These are phyloP conservation scores for Alligator mississippiensis DNA, from an alignment of 2,113 vertebrate genomes.

Conservation along the genomic window DNA sequence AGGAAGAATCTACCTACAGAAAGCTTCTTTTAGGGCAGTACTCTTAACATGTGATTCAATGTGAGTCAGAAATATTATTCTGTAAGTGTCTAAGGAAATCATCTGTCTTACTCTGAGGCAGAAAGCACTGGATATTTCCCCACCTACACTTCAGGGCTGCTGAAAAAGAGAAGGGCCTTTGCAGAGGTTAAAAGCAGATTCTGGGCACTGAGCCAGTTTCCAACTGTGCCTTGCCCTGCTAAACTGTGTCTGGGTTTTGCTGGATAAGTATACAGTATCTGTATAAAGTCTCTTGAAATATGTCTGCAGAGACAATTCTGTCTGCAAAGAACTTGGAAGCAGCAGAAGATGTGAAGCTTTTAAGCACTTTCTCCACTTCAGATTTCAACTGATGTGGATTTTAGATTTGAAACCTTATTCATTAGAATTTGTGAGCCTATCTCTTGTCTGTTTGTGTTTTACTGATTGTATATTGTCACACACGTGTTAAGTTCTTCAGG, in stretches of 20 bases:
- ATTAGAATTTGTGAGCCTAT: background rate
- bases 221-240: slow-evolving; percentile 22
- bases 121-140: background rate
- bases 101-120: background rate
- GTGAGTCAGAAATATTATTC: background rate
- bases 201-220: slow-evolving; percentile 47
- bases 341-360: background rate
- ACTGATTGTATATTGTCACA: background rate
- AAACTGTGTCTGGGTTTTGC: slow-evolving; percentile 39
- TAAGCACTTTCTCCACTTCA: background rate
- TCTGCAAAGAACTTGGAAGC: background rate
- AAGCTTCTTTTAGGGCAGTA: background rate
- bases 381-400: background rate
- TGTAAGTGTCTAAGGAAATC: background rate
- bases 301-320: background rate
- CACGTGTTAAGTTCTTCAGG: background rate
- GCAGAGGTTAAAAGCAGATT: slow-evolving; percentile 44
- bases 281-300: slow-evolving; percentile 29
- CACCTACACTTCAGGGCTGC: background rate
- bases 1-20: background rate
- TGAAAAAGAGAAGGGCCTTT: slow-evolving; percentile 2
- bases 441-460: background rate
- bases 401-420: background rate
- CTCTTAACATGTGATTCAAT: background rate
- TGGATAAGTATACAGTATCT: background rate